phyloP scores from a whole-genome alignment of 2,113 vertebrate species.

The Trematomus loennbergii region DNA sequence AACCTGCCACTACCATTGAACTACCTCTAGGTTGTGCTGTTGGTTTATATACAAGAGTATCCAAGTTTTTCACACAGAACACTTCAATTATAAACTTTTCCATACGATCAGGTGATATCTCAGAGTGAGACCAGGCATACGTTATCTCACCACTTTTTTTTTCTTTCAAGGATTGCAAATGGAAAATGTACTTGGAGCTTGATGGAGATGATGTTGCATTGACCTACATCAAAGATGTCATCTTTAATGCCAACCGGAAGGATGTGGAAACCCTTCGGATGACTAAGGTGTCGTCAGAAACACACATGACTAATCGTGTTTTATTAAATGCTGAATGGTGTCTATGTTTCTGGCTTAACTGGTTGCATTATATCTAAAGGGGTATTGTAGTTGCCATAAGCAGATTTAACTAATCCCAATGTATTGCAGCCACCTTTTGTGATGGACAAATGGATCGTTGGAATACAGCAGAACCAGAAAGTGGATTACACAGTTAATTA shows the following conservation, averaged over 20 bases:
- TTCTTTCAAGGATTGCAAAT: constrained; percentile 95
- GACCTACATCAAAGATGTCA: constrained; percentile 97
- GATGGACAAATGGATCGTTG: constrained; percentile 98
- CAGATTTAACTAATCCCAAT: constrained; percentile 36
- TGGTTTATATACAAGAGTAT: constrained; percentile 74
- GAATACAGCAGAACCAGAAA: constrained; percentile 87
- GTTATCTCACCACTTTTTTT: constrained; percentile 51
- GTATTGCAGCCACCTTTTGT: constrained; percentile 94
- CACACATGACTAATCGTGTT: not conserved
- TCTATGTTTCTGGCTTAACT: not conserved
- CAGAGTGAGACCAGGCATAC: constrained; percentile 19
- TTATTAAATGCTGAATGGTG: not conserved
- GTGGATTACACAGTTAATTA: constrained; percentile 94
- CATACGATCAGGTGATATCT: constrained; percentile 22
- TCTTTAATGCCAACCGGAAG: constrained; percentile 91
- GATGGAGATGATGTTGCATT: constrained; percentile 97
- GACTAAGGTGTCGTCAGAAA: constrained; percentile 89
- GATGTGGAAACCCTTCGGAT: constrained; percentile 92
- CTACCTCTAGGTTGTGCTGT: constrained; percentile 86
- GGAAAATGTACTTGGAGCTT: constrained; percentile 99
- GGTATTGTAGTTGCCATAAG: not conserved
- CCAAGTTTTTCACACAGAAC: constrained; percentile 42
- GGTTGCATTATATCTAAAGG: not conserved
- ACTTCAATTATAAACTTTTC: constrained; percentile 54
- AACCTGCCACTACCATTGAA: constrained; percentile 50